phyloP scores from a whole-genome alignment of 2,888 invertebrate species.

The Gastrophysa polygoni region DNA sequence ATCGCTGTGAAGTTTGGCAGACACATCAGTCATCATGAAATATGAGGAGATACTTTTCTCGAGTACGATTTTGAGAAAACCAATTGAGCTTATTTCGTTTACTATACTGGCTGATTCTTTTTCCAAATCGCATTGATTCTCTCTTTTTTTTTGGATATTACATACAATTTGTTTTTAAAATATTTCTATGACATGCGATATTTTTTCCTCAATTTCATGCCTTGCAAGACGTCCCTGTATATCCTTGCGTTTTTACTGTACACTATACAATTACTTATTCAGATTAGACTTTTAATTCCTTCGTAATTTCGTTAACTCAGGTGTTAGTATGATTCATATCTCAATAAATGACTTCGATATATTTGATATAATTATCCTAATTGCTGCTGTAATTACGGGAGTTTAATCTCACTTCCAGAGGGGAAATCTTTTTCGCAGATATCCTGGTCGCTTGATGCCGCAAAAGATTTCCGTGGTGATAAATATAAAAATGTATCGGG shows the following conservation, averaged over 20 bases:
- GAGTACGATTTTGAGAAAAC: too few relatives aligned
- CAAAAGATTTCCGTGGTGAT: constrained; percentile 16
- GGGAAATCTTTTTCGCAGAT: constrained; percentile 3
- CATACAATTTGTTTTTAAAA: too few relatives aligned
- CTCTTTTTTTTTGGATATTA: too few relatives aligned
- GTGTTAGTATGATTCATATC: constrained; percentile 54
- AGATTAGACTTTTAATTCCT: constrained; percentile 40
- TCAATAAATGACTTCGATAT: constrained; percentile 51
- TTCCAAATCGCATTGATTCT: too few relatives aligned
- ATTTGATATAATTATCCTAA: constrained; percentile 53
- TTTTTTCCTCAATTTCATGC: too few relatives aligned
- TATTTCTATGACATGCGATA: too few relatives aligned
- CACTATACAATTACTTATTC: constrained; percentile 39
- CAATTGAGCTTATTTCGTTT: too few relatives aligned
- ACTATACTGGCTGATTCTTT: too few relatives aligned
- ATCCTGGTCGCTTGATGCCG: constrained; percentile 14
- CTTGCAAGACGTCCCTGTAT: too few relatives aligned
- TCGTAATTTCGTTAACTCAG: constrained; percentile 52
- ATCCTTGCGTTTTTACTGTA: constrained; percentile 28
- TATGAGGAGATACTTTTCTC: too few relatives aligned
- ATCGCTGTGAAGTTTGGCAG: too few relatives aligned
- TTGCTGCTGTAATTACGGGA: constrained; percentile 42
- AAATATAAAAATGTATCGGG: constrained; percentile 22
- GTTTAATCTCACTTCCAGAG: constrained; percentile 41
- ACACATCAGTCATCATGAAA: too few relatives aligned